These are phyloP conservation scores for Frankliniella fusca DNA, from an alignment of 2,888 invertebrate genomes.

Conservation along the genomic window DNA sequence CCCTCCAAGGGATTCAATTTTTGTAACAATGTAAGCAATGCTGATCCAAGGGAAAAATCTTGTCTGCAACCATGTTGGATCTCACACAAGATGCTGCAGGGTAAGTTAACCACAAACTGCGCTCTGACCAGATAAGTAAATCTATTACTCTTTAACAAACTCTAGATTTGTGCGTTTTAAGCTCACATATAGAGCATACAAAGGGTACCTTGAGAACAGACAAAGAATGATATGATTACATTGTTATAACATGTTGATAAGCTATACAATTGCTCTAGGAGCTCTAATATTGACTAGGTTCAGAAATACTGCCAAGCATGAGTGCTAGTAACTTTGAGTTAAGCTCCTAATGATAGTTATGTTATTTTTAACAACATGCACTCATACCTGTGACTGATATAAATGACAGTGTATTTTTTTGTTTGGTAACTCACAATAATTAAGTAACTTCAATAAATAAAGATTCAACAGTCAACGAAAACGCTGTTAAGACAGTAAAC, in stretches of 20 bases:
- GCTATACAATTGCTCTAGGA: constrained; percentile 10
- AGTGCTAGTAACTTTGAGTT: not conserved
- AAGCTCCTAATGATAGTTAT: not conserved
- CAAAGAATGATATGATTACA: constrained; percentile 12
- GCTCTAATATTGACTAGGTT: constrained; percentile 9
- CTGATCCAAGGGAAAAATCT: no score
- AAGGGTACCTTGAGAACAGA: not conserved
- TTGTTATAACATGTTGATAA: not conserved
- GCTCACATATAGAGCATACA: not conserved
- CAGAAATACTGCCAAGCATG: not conserved
- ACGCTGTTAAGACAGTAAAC: not conserved
- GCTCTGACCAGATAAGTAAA: not conserved
- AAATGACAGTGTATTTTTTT: not conserved
- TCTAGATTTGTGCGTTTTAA: constrained; percentile 1
- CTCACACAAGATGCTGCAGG: no score
- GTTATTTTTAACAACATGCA: not conserved
- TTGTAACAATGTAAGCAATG: not conserved
- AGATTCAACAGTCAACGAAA: not conserved
- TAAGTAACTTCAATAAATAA: not conserved
- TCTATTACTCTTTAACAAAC: not conserved
- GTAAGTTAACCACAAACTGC: no score
- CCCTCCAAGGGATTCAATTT: not conserved
- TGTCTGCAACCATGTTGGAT: no score
- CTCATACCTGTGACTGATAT: not conserved
- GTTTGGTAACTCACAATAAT: constrained; percentile 1